These are phyloP conservation scores for Lasius platythorax DNA, from an alignment of 2,888 invertebrate species.

Conservation along the genomic window DNA sequence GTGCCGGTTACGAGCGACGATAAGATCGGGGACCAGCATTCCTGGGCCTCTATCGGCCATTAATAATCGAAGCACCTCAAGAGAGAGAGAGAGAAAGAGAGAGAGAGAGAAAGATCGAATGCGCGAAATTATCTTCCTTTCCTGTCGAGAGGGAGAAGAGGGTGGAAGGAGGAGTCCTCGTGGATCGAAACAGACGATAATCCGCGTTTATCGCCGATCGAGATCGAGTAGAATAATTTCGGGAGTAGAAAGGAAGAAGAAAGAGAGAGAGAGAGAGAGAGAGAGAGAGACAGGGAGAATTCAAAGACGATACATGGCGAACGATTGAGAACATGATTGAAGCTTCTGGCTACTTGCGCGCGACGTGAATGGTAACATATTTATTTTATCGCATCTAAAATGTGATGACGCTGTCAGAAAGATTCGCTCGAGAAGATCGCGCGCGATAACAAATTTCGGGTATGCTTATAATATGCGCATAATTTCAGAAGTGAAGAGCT, in stretches of 20 bases:
- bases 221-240: conserved; percentile 45
- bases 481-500: background rate
- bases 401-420: background rate
- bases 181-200: conserved; percentile 42
- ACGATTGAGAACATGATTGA: conserved; percentile 30
- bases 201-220: conserved; percentile 45
- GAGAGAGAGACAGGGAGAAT: background rate
- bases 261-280: background rate
- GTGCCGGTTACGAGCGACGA: conserved; percentile 77
- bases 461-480: background rate
- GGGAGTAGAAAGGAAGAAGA: background rate
- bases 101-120: conserved; percentile 32
- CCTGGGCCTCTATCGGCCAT: conserved; percentile 69
- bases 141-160: background rate
- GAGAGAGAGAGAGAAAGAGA: conserved; percentile 22
- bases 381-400: conserved; percentile 17
- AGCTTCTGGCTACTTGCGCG: conserved; percentile 4
- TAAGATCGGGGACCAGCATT: conserved; percentile 75
- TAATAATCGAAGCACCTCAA: conserved; percentile 73
- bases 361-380: background rate
- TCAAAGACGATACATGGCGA: conserved; percentile 16
- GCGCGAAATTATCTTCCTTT: conserved; percentile 52
- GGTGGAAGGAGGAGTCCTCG: background rate
- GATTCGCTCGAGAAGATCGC: background rate
- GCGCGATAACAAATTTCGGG: background rate